Conservation (phyloP, 2,113 vertebrate genomes). For the Seriola aureovittata region DNA sequence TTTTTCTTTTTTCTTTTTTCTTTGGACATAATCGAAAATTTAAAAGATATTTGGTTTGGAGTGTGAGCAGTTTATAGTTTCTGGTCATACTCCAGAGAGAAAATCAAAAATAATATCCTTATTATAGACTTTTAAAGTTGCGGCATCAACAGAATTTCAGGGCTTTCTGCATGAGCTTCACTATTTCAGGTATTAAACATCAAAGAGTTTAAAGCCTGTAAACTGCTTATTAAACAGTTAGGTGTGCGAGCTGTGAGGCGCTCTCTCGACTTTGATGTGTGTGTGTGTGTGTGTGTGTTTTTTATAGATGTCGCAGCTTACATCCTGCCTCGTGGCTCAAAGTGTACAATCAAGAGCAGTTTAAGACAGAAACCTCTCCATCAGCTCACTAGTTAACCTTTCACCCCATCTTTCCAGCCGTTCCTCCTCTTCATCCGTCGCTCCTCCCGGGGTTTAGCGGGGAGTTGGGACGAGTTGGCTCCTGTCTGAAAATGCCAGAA, state of each 20-base stretch:
- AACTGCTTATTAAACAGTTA: conserved; percentile 48
- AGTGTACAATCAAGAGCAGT: conserved; percentile 15
- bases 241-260: neutral
- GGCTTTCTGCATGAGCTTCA: conserved; percentile 5
- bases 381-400: conserved; percentile 30
- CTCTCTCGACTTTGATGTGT: conserved; percentile 24
- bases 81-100: too few species aligned
- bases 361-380: conserved; percentile 20
- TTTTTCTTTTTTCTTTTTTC: too few species aligned
- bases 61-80: too few species aligned
- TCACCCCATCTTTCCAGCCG: conserved; percentile 9
- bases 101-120: neutral
- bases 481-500: conserved; percentile 54
- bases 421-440: neutral
- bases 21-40: too few species aligned
- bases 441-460: conserved; percentile 28
- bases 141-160: neutral
- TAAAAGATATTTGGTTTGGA: neutral
- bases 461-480: conserved; percentile 43
- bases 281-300: too few species aligned
- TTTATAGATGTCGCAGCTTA: conserved; percentile 31
- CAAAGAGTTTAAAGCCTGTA: conserved; percentile 49
- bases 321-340: conserved; percentile 24
- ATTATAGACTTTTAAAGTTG: conserved; percentile 8
- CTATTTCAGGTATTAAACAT: conserved; percentile 42